Conservation (phyloP, 2,797 vertebrate species). For the Intellagama lesueurii region DNA sequence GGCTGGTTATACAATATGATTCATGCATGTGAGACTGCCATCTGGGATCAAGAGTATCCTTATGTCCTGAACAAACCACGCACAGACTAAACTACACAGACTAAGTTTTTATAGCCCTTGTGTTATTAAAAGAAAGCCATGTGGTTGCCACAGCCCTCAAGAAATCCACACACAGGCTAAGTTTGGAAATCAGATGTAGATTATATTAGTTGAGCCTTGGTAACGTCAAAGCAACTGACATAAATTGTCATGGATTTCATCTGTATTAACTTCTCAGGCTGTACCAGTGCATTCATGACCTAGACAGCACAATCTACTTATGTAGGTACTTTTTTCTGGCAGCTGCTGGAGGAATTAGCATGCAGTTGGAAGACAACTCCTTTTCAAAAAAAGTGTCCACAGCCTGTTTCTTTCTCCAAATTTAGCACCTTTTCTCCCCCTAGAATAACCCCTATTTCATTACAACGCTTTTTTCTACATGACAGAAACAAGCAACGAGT, state of each 20-base stretch:
- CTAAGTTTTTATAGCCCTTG: too few species aligned
- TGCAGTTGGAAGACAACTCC: neutral
- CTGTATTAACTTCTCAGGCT: neutral
- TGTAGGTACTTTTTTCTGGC: neutral
- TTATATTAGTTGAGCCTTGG: neutral
- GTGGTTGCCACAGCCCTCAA: too few species aligned
- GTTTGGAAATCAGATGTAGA: neutral
- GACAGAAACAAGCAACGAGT: slow-evolving; percentile 50
- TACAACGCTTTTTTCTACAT: slow-evolving; percentile 43
- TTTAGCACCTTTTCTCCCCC: slow-evolving; percentile 29
- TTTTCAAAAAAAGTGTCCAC: slow-evolving; percentile 25
- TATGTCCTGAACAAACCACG: too few species aligned
- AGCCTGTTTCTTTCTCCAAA: slow-evolving; percentile 41
- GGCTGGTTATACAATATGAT: neutral
- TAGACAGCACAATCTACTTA: neutral
- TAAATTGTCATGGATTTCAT: neutral
- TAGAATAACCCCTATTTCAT: slow-evolving; percentile 48
- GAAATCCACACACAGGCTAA: neutral
- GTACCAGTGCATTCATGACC: neutral
- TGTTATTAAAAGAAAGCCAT: too few species aligned
- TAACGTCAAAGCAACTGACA: neutral
- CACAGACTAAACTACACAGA: too few species aligned
- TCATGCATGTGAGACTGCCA: neutral
- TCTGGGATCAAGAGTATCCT: neutral
- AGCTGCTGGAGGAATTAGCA: neutral